Percentiles rank a stretch among this genome's conserved stretches.
Evolutionary conservation across 2,113 vertebrate genomes (phyloP).

Genomic region (Amazona guildingii): DNA sequence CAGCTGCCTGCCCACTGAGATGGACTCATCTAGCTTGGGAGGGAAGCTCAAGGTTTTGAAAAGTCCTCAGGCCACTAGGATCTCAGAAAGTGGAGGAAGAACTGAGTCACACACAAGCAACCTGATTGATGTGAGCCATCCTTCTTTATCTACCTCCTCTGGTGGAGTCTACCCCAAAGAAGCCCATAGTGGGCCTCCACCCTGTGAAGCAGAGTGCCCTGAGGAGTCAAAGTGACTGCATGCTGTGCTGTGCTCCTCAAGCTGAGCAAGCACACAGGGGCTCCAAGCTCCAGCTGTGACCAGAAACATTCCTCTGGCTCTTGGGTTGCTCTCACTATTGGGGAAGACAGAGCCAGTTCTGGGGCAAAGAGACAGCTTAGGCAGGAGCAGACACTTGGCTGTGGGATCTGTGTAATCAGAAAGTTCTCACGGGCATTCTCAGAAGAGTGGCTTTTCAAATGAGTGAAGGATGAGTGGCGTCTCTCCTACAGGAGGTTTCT

Average conservation of each 20-base stretch:
- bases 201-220: neutral
- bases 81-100: neutral
- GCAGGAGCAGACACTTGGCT: neutral
- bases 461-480: neutral
- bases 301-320: neutral
- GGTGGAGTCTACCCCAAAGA: neutral
- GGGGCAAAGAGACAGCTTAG: neutral
- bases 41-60: neutral
- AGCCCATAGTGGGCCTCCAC: neutral
- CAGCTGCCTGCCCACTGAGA: neutral
- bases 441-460: neutral
- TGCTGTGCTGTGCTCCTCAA: neutral
- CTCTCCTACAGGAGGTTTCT: neutral
- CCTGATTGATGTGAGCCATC: neutral
- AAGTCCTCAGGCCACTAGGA: neutral
- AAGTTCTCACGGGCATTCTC: neutral
- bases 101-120: neutral
- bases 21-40: neutral
- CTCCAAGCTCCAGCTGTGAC: neutral
- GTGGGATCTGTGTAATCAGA: neutral
- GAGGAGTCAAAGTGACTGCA: neutral
- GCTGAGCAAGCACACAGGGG: neutral
- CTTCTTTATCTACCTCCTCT: neutral
- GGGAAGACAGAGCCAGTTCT: neutral
- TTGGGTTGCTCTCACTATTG: fast-evolving